These are phyloP conservation scores for Selene dorsalis DNA, from an alignment of 2,797 vertebrate species.

Conservation along the genomic window DNA sequence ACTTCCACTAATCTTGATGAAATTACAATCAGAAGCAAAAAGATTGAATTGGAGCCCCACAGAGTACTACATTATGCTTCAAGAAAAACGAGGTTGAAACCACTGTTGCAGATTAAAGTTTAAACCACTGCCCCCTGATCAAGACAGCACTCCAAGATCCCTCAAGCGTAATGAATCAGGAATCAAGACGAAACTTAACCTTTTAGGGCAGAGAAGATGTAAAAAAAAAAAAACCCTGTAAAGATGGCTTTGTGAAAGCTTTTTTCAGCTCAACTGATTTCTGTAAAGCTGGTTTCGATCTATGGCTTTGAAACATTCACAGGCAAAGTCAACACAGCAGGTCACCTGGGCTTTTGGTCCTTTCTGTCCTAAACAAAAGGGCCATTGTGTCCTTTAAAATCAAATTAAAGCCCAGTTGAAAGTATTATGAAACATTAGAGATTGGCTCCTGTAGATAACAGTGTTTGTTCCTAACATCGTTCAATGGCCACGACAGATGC, in stretches of 20 bases:
- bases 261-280: slow-evolving; percentile 29
- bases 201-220: slow-evolving; percentile 19
- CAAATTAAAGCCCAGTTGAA: slow-evolving; percentile 50
- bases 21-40: slow-evolving; percentile 41
- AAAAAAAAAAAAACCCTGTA: neutral
- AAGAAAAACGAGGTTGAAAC: slow-evolving; percentile 24
- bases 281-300: slow-evolving; percentile 33
- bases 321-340: slow-evolving; percentile 35
- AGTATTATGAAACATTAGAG: slow-evolving; percentile 33
- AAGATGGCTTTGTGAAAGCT: neutral
- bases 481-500: slow-evolving; percentile 17
- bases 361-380: slow-evolving; percentile 27
- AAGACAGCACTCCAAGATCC: neutral
- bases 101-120: slow-evolving; percentile 26
- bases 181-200: slow-evolving; percentile 13
- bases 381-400: slow-evolving; percentile 49
- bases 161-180: slow-evolving; percentile 8
- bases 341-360: slow-evolving; percentile 3
- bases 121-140: slow-evolving; percentile 21
- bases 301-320: slow-evolving; percentile 43
- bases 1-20: slow-evolving; percentile 31
- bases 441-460: slow-evolving; percentile 29
- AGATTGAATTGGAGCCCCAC: slow-evolving; percentile 4
- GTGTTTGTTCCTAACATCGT: slow-evolving; percentile 45
- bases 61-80: slow-evolving; percentile 14